Evolutionary conservation across 2,113 vertebrate species (phyloP).

Genomic region (Ancistrus triradiatus): DNA sequence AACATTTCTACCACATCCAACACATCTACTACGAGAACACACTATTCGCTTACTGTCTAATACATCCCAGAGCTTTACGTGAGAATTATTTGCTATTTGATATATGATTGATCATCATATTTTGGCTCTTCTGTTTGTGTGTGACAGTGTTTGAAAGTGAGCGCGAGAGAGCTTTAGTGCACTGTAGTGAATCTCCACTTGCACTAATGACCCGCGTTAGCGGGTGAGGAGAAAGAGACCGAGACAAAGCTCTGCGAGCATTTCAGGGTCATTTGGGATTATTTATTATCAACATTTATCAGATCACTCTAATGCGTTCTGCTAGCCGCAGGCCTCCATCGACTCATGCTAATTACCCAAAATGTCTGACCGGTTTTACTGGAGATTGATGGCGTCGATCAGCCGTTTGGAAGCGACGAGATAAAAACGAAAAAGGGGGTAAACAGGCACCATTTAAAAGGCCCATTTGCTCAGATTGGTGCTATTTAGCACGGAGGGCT

Average conservation of each 20-base stretch:
- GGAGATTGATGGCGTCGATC: constrained; percentile 33
- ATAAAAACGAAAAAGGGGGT: neutral
- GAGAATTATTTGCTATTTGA: too few species aligned
- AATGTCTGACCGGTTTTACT: constrained; percentile 23
- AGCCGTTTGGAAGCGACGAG: constrained; percentile 11
- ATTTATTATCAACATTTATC: constrained; percentile 23
- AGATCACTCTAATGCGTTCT: constrained; percentile 10
- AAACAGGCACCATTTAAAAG: constrained; percentile 9
- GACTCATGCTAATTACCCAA: constrained; percentile 25
- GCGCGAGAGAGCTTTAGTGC: neutral
- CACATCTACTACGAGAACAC: too few species aligned
- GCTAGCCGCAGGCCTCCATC: neutral
- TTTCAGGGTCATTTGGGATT: neutral
- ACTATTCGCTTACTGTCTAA: too few species aligned
- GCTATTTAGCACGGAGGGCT: constrained; percentile 1
- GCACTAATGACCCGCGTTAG: neutral
- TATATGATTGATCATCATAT: too few species aligned
- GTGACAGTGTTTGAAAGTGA: too few species aligned
- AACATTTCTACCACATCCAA: too few species aligned
- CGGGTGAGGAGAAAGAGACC: neutral
- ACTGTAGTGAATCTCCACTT: neutral
- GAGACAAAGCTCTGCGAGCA: neutral
- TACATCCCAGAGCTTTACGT: too few species aligned
- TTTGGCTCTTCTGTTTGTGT: too few species aligned
- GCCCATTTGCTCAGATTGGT: constrained; percentile 4